Evolutionary conservation across 2,888 invertebrate species (phyloP), one percentile per base, ranked within the genome.

Genomic region (Nymphalis polychloros): DNA sequence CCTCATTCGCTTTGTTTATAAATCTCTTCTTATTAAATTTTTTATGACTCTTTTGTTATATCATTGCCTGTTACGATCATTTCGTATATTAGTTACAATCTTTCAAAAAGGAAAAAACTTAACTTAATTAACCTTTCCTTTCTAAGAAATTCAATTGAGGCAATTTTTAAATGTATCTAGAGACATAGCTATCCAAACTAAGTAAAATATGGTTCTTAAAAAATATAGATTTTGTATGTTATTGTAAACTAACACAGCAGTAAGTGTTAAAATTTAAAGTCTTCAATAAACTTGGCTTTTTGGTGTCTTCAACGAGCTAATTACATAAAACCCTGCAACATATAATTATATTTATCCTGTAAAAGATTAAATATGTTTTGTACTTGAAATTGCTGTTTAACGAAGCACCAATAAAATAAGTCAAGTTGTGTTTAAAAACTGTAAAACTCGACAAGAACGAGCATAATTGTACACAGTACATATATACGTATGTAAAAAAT

Each of bases 401-500:
- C 17, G 7, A 52, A 31, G 8, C 17, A 55, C 23, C 23, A 52
- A 52, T 55, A 31, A 55, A 53, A 31, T 53, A 31, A 35, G 35
- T 57, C 31, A 57, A n/a, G 20, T 57, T 57, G 57, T 13, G 19
- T 57, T 57, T 57, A 19, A 57, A 41, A 57, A 57, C 57, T 35
- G n/a, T 10, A 4, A 53, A 57, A 57, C n/a, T 57, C 35, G 57
- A 19, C n/a, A n/a, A 55, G 46, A 52, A 46, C 57, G 46, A 67
- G 27, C 23, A 31, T 62, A 62, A 52, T 52, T 47, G 62, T 59
- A 55, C 46, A 57, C 48, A 52, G 35, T 59, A 62, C 59, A 62
- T 23, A 68, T 20, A 35, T 59, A 62, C 59, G 59, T 41, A 68
- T 17, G 20, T 55, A 20, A 46, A 63, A 50, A 55, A 53, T 47